A percentile compares a stretch with the other conserved stretches of the same genome.
Conservation (phyloP, 1,140 invertebrate species). For the Bombus affinis region DNA sequence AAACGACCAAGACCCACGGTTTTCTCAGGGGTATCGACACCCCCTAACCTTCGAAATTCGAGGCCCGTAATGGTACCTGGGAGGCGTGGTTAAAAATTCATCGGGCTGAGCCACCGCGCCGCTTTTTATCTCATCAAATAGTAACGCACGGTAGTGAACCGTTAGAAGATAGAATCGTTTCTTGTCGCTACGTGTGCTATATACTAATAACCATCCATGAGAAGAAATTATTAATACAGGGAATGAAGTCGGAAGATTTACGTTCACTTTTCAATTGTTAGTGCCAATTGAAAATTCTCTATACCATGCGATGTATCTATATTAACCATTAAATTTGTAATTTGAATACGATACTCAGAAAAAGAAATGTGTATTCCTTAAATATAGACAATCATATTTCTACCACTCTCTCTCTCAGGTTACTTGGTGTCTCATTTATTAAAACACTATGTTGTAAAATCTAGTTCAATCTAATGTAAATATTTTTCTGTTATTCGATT, state of each 20-base stretch:
- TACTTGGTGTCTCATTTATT: too few relatives aligned
- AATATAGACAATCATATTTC: too few relatives aligned
- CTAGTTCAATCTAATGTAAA: too few relatives aligned
- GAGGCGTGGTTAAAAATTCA: conserved; percentile 75
- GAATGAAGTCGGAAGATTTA: too few relatives aligned
- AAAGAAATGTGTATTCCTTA: too few relatives aligned
- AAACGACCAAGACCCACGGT: conserved; percentile 70
- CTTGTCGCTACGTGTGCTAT: conserved; percentile 19
- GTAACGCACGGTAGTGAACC: conserved; percentile 63
- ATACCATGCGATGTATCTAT: not conserved
- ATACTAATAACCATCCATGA: not conserved
- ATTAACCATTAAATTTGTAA: not conserved
- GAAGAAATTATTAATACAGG: not conserved
- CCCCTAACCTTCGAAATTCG: conserved; percentile 73
- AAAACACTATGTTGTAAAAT: too few relatives aligned
- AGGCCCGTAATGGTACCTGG: conserved; percentile 62
- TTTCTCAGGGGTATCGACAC: conserved; percentile 76
- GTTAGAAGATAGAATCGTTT: conserved; percentile 59
- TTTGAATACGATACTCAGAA: not conserved
- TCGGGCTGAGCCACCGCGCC: conserved; percentile 68
- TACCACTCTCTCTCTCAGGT: too few relatives aligned
- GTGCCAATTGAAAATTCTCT: not conserved
- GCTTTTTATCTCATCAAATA: conserved; percentile 80
- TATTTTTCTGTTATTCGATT: too few relatives aligned
- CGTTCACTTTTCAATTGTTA: not conserved